A percentile compares a stretch with the other conserved stretches of the same genome.
Conservation (phyloP, 2,888 invertebrate species). For the Acleris sparsana region DNA sequence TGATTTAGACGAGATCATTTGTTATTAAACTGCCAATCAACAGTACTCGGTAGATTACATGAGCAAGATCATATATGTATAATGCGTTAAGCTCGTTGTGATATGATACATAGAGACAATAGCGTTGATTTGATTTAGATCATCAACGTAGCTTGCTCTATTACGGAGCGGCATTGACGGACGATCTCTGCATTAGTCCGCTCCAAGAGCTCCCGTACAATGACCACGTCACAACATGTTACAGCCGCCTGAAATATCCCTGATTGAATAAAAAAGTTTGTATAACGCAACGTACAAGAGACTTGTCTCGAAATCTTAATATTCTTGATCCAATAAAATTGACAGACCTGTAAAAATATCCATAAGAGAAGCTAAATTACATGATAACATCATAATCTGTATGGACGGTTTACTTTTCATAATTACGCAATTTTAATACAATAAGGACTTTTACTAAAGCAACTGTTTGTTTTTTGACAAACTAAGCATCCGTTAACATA, state of each 20-base stretch:
- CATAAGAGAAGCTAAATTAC: too few relatives aligned
- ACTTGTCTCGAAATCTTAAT: not conserved
- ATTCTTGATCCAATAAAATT: too few relatives aligned
- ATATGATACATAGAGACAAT: slow-evolving; percentile 48
- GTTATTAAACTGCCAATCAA: slow-evolving; percentile 41
- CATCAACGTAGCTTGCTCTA: slow-evolving; percentile 43
- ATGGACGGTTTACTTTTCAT: too few relatives aligned
- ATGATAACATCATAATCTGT: too few relatives aligned
- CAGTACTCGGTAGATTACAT: slow-evolving; percentile 25
- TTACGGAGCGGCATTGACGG: slow-evolving; percentile 54
- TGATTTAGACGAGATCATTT: slow-evolving; percentile 43
- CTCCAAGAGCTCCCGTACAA: slow-evolving; percentile 2
- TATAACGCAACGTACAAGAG: not conserved
- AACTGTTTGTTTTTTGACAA: too few relatives aligned
- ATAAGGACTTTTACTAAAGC: too few relatives aligned
- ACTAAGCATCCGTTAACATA: too few relatives aligned
- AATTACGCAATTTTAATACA: too few relatives aligned
- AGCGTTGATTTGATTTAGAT: slow-evolving; percentile 56
- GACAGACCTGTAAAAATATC: too few relatives aligned
- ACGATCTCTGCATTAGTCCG: slow-evolving; percentile 40
- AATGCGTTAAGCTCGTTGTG: slow-evolving; percentile 30
- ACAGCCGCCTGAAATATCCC: not conserved
- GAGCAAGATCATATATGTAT: slow-evolving; percentile 23
- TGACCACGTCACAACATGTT: not conserved
- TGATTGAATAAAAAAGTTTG: not conserved